Base-by-base conservation (phyloP, 1,140 invertebrate genomes). In the Lineus longissimus region DNA sequence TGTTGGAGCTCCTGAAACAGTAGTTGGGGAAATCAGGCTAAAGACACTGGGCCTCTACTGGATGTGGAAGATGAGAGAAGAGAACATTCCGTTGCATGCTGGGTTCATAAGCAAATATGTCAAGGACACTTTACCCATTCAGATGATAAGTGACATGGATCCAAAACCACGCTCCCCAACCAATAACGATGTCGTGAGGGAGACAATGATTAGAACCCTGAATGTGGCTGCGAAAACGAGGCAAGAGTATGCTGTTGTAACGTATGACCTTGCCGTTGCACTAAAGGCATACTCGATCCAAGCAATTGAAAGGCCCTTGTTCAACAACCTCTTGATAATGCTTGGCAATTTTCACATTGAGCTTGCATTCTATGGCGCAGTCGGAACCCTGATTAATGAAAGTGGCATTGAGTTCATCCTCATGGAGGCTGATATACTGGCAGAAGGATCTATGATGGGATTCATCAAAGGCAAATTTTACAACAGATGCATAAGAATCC, bases 241-340 rank as follows among this genome's bases (percentile, higher is more conserved):
- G 4, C 63, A 64, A 40, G 55, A 47, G 25, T 64, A 61, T 54
- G 58, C n/a, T 23, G 45, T 64, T 11, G 63, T 64, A 22, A 29
- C 23, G 2, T 4, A 9, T 55, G 29, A 27, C 25, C 25, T 51
- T 6, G 47, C 47, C n/a, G 47, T 51, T 22, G 47, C 47, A 7
- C 25, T 51, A 4, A 51, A 51, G 25, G 47, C 47, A 19, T 51
- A 51, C n/a, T 51, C 47, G 25, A 51, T 51, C 9, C 47, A 51
- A n/a, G n/a, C 25, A 51, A 4, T 9, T 7, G 47, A 51, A 7
- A 4, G 9, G n/a, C 47, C 47, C 4, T 19, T 51, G 47, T 51
- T 51, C n/a, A n/a, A 51, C n/a, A 51, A 51, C 4, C 25, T 51
- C 19, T n/a, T 51, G 4, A 51, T n/a, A 4, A 51, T 51, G 47